A percentile compares a stretch with the other conserved stretches of the same genome.
Conservation (phyloP, 2,113 vertebrate species). For the Carlito syrichta region DNA sequence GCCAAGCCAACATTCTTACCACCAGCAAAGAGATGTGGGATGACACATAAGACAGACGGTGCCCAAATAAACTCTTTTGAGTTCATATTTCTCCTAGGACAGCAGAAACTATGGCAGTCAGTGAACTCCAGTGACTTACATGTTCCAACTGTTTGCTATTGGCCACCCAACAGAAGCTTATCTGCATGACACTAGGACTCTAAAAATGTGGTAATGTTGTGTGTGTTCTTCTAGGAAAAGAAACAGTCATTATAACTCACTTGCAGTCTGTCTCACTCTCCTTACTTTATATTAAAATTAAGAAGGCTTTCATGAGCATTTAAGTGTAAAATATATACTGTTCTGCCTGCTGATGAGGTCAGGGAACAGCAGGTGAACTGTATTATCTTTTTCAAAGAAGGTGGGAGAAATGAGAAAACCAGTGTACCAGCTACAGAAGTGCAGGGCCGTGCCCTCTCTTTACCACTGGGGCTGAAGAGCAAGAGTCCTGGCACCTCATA, state of each 20-base stretch:
- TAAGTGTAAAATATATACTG: not conserved
- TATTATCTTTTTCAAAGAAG: not conserved
- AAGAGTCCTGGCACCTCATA: not conserved
- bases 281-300: not conserved
- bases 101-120: not conserved
- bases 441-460: not conserved
- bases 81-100: not conserved
- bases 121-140: not conserved
- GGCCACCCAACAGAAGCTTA: not conserved
- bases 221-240: not conserved
- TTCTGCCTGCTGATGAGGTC: not conserved
- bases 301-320: not conserved
- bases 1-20: not conserved
- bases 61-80: not conserved
- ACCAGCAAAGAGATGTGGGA: not conserved
- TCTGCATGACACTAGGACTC: not conserved
- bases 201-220: not conserved
- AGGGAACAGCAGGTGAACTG: not conserved
- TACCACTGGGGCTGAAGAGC: accelerated
- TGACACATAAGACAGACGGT: not conserved
- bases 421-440: not conserved
- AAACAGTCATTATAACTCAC: not conserved
- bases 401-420: not conserved
- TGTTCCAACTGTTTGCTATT: not conserved
- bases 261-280: not conserved